Base-by-base conservation (phyloP, 2,797 vertebrate genomes). In the Betta splendens region DNA sequence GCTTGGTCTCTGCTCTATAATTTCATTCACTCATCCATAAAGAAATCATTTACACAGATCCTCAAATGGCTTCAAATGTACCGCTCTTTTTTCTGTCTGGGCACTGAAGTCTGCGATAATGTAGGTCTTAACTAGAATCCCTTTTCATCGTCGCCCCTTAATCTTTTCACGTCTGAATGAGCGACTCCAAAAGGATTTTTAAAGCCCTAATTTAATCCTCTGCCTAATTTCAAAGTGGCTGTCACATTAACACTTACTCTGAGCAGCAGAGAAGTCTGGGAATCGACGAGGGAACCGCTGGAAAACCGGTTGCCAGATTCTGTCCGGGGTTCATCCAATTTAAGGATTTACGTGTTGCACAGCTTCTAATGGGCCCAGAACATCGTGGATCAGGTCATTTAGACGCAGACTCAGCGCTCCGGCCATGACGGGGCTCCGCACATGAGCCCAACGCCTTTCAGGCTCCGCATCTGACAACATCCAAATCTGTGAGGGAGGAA, bases 161-260 rank as follows among this genome's bases (percentile, higher is more conserved):
- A 89, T 89, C 86, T 89, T 76, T 78, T 79, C 77, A 82, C 76
- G 76, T 85, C 85, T 89, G 87, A 89, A 87, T 66, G 86, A 86
- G 72, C 78, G 51, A 86, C 86, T 88, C 83, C 85, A 85, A 87
- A 89, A 85, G 77, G 72, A 72, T 86, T 87, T 48, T 87, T 78
- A 79, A 81, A 82, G 69, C 75, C 80, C 79, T 89, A 87, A 90
- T 90, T 89, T 88, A 88, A 89, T 87, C 87, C 80, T 62, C 81
- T 63, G 80, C 83, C 73, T 78, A 74, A 85, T 85, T 91, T 87
- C 83, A 87, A 85, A 89, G 82, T 85, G 79, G 72, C 77, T 82
- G 83, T 84, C 83, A 80, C 74, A 68, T 85, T 67, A 72, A 75
- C 54, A 59, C 70, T 75, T 52, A 37, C 49, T 3, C 72, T 64